A percentile compares a stretch with the other conserved stretches of the same genome.
Evolutionary conservation across 2,113 vertebrate species (phyloP).

Genomic region (Plotosus lineatus): DNA sequence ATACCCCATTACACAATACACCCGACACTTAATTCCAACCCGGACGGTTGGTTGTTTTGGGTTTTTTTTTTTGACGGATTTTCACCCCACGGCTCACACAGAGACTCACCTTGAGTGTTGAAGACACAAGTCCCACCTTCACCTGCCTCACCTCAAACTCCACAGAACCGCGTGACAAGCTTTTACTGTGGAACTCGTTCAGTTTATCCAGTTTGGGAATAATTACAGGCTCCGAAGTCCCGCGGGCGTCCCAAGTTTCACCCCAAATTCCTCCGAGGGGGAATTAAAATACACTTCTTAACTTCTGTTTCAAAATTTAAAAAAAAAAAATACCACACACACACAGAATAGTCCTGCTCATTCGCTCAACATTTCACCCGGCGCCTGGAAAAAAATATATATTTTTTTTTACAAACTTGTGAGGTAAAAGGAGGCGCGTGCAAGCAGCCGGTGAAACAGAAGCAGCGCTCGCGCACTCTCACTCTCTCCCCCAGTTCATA

Average conservation of each 20-base stretch:
- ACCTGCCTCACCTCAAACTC: not conserved
- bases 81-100: not conserved
- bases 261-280: constrained; percentile 39
- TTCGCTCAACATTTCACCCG: not conserved
- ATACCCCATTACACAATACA: too few species aligned
- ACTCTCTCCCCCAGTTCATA: constrained; percentile 19
- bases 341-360: not conserved
- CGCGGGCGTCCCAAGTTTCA: constrained; percentile 32
- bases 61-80: too few species aligned
- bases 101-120: constrained; percentile 24
- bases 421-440: constrained; percentile 32
- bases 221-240: constrained; percentile 26
- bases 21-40: too few species aligned
- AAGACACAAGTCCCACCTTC: not conserved
- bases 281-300: not conserved
- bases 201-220: constrained; percentile 34
- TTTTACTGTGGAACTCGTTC: not conserved
- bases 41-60: too few species aligned
- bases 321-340: not conserved
- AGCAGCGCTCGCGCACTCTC: not conserved
- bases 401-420: not conserved
- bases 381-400: not conserved
- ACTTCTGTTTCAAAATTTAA: not conserved
- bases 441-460: constrained; percentile 54
- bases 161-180: not conserved